Evolutionary conservation across 2,113 vertebrate genomes (phyloP).

Genomic region (Hypomesus transpacificus): DNA sequence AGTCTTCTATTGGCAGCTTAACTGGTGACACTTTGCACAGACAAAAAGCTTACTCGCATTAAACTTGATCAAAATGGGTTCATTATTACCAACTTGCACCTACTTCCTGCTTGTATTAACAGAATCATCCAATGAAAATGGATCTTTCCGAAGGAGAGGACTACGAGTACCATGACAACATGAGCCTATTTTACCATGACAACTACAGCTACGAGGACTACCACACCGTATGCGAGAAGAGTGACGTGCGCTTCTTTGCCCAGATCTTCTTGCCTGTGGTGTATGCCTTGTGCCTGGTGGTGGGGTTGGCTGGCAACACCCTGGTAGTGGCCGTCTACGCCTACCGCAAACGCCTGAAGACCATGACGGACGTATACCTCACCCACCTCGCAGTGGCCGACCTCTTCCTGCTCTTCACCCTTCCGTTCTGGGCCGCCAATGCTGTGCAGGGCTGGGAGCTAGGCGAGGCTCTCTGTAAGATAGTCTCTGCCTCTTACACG

Average conservation of each 20-base stretch:
- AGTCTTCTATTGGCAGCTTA: too few species aligned
- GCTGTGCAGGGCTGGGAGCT: conserved; percentile 84
- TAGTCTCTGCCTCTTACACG: conserved; percentile 80
- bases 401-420: conserved; percentile 82
- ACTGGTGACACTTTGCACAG: too few species aligned
- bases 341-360: conserved; percentile 82
- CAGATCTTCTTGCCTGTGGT: conserved; percentile 80
- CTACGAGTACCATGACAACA: conserved; percentile 65
- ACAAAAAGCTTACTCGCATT: too few species aligned
- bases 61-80: too few species aligned
- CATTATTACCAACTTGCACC: background rate
- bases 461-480: conserved; percentile 78
- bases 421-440: conserved; percentile 87
- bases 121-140: conserved; percentile 45
- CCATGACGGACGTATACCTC: conserved; percentile 81
- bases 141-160: conserved; percentile 63
- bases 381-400: conserved; percentile 87
- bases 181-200: conserved; percentile 34
- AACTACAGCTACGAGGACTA: conserved; percentile 80
- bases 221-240: conserved; percentile 80
- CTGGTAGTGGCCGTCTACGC: conserved; percentile 80
- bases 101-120: conserved; percentile 12
- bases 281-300: conserved; percentile 75
- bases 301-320: conserved; percentile 82
- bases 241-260: conserved; percentile 79